Evolutionary conservation across 2,888 invertebrate species (phyloP), one percentile per base, ranked within the genome.

Genomic region (Antheraea yamamai): DNA sequence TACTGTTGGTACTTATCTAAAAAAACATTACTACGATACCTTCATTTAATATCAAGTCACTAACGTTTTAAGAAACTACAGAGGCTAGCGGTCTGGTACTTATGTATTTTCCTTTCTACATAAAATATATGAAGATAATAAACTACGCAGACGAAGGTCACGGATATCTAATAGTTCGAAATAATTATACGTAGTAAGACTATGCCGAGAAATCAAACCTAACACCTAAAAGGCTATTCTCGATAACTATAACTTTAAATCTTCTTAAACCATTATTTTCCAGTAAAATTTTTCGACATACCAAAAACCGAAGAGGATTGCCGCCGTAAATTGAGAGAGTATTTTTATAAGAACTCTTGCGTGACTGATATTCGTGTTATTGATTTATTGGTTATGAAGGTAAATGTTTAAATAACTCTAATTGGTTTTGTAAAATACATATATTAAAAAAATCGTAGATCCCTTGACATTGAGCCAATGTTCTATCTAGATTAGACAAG

Each of bases 371-470:
- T 99, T 72, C 96, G 99, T 83, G 96, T 98, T 14, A 97, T 99
- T 82, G 99, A 99, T 91, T 95, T 98, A 95, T 95, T 99, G 73
- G 97, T 99, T 30, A 96, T 99, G 58, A 99, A 98, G 96, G 99
- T 98, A 86, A 76, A 64, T 35, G 16, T 73, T 73, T 73, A 66
- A 20, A 61, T 61, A 23, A 23, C n/a, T 7, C 23, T n/a, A 58
- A 58, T n/a, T 23, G 12, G 12, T n/a, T n/a, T 12, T 61, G 12
- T 61, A 61, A 61, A 61, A 61, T 61, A 23, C 61, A 58, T 8
- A 18, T 58, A 58, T n/a, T 58, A 6, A 7, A 58, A n/a, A 7
- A n/a, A 58, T n/a, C 1, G n/a, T 7, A 55, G 3, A 55, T 55
- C 55, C 2, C 18, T 55, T 18, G 18, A 55, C 2, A 55, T 4